Evolutionary conservation across 2,797 vertebrate species (phyloP), one percentile per base, ranked within the genome.

Genomic region (Rallus crepitans): DNA sequence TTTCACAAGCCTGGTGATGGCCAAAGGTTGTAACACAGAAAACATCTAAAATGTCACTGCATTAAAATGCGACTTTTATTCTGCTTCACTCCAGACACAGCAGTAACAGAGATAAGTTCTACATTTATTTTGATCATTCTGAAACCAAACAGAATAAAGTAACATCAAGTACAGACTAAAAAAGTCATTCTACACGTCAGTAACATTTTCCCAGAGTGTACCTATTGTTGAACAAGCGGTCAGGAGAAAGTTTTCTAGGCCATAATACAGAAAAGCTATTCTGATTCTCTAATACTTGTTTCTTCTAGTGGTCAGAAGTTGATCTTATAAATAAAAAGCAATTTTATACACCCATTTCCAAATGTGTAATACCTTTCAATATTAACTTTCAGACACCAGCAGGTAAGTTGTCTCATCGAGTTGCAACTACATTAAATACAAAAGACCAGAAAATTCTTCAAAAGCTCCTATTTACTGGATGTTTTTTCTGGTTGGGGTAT

Each of bases 321-420:
- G 81, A 89, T 80, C 60, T 80, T 60, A 42, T 15, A 90, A 94
- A 90, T 79, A 79, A 92, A 84, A 16, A 56, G 27, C 60, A 82
- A 71, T 79, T 94, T 76, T 88, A 82, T 70, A 56, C 42, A 60
- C 24, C 42, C 37, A 60, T 60, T 95, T 93, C 79, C 69, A 82
- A 91, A 80, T 53, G 35, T 65, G 76, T 37, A 81, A 47, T 68
- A 77, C 33, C 14, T 68, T 89, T 87, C 82, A 64, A 28, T 71
- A 68, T 68, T 77, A 50, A 55, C 72, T 63, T 83, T 83, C 53
- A 78, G 59, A 69, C 9, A 84, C 40, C 65, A 87, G 19, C 0
- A 1, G 30, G 33, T 53, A 77, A 33, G 63, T 40, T 69, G 6
- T 45, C 60, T 61, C 52, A 89, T 50, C 77, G 31, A 87, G 27